A percentile compares a stretch with the other conserved stretches of the same genome.
Evolutionary conservation across 53 echinoderm and acorn worm genomes (phyloP).

Genomic region (Echinarachnius parma): DNA sequence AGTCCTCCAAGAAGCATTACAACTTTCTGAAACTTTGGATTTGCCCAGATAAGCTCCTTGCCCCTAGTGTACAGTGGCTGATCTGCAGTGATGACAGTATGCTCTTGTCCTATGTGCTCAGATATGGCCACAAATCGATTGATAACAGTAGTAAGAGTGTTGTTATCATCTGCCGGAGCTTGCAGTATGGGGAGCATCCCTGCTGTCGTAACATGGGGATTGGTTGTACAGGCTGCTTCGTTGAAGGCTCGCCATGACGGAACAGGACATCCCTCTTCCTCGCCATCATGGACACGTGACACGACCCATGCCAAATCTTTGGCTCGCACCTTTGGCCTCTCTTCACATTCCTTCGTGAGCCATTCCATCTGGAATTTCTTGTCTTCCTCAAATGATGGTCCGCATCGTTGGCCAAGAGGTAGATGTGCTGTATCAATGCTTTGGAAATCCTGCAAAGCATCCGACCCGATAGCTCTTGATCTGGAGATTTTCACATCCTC

Average conservation of each 20-base stretch:
- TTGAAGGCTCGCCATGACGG: conserved; percentile 32
- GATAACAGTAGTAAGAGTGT: no score
- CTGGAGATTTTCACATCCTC: conserved; percentile 11
- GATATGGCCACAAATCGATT: no score
- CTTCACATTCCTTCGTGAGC: neutral
- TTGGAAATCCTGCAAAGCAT: conserved; percentile 32
- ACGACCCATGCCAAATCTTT: conserved; percentile 31
- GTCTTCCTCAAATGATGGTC: neutral
- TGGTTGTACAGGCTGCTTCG: conserved; percentile 18
- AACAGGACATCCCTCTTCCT: neutral
- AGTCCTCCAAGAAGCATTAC: no score
- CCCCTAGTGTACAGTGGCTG: no score
- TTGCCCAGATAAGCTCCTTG: no score
- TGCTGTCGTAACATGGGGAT: conserved; percentile 38
- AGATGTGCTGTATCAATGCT: conserved; percentile 28
- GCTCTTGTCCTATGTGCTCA: no score
- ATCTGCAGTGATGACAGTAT: no score
- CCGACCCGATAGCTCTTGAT: conserved; percentile 37
- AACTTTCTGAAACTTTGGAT: no score
- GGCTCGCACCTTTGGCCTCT: neutral
- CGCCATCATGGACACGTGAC: conserved; percentile 19
- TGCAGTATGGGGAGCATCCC: conserved; percentile 54
- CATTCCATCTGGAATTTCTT: neutral
- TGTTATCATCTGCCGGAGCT: conserved; percentile 50
- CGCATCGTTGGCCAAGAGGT: neutral